A percentile compares a stretch with the other conserved stretches of the same genome.
Evolutionary conservation across 2,113 vertebrate species (phyloP).

Genomic region (Eonycteris spelaea): DNA sequence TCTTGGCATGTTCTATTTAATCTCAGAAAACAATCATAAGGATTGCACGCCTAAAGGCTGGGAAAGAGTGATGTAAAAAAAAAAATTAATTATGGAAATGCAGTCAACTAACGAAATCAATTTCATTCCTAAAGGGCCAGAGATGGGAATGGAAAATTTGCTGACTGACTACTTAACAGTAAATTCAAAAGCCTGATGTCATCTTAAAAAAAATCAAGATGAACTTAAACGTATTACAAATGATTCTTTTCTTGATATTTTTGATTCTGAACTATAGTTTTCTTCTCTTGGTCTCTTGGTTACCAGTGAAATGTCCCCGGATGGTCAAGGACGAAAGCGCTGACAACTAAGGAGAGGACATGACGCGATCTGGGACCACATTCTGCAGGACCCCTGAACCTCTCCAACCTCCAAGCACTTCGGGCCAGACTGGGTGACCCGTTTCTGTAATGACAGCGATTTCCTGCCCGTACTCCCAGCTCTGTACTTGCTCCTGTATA

Average conservation of each 20-base stretch:
- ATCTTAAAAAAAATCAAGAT: not conserved
- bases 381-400: not conserved
- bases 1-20: not conserved
- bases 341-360: not conserved
- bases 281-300: not conserved
- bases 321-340: not conserved
- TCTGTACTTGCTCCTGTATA: not conserved
- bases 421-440: not conserved
- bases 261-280: not conserved
- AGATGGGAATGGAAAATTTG: not conserved
- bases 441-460: not conserved
- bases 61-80: not conserved
- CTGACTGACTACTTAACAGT: not conserved
- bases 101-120: not conserved
- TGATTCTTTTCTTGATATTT: not conserved
- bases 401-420: not conserved
- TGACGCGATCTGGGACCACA: not conserved
- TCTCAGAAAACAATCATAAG: not conserved
- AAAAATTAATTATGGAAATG: not conserved
- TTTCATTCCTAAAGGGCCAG: not conserved
- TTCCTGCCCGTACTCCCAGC: not conserved
- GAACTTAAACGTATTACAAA: not conserved
- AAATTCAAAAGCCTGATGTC: not conserved
- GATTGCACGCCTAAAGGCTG: not conserved
- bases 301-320: not conserved